Evolutionary conservation across 2,113 vertebrate species (phyloP), one percentile per base, ranked within the genome.

Genomic region (Sylvietta virens): DNA sequence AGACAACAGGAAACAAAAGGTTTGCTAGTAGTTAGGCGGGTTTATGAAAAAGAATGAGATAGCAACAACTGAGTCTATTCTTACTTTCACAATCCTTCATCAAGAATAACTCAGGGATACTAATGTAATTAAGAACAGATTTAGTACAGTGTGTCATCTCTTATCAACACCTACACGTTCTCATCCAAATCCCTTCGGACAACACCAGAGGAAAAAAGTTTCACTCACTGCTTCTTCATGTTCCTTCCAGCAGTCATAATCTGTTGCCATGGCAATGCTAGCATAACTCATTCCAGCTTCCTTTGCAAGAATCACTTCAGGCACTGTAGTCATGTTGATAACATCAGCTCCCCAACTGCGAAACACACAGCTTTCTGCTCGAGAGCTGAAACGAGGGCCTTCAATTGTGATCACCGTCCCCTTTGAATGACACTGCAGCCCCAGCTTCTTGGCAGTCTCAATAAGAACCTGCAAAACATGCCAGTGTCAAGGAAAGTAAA

Each of bases 161-260:
- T 61, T 53, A 50, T 4, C 10, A 84, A 95, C 78, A 89, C 18
- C 44, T 76, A 79, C 22, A 88, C 15, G 33, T 84, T 60, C 51
- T 78, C 39, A 76, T 61, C 5, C 45, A 71, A 60, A 89, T n/a
- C 14, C 17, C 35, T 56, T 15, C 35, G 31, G 35, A 69, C 19
- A 40, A 85, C 16, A 90, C 5, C 35, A 66, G 39, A 61, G 33
- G 21, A 79, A 69, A 72, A 39, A 86, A 71, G 20, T 61, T 87
- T 56, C 56, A 98, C 99, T 98, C 95, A 99, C 99, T 83, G 98
- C 98, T 97, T 99, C 99, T 96, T 99, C 99, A 1, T 99, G 98
- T 62, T 99, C 99, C 96, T 99, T 99, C 99, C 99, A 99, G 96
- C 99, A 99, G 95, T 99, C 99, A 3, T 99, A 99, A 98, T 99